Conservation (phyloP, 2,888 invertebrate genomes). For the Troides aeacus region DNA sequence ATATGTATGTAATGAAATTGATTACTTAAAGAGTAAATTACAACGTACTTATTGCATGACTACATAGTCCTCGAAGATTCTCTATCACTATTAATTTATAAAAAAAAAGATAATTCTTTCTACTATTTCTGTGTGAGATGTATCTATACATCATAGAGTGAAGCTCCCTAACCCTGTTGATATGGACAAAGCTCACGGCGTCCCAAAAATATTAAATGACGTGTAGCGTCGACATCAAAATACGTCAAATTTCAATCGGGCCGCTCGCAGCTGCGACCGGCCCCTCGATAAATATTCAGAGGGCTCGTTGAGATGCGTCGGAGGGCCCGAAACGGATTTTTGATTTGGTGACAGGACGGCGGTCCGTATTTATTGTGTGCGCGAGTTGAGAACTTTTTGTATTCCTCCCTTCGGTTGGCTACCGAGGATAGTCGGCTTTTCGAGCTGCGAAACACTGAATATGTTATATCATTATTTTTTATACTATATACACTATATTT, state of each 20-base stretch:
- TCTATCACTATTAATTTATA: no score
- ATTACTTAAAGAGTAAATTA: no score
- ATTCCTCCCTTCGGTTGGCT: no score
- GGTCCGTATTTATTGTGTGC: conserved; percentile 30
- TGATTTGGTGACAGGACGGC: conserved; percentile 29
- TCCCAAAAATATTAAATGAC: conserved; percentile 12
- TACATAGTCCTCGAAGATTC: no score
- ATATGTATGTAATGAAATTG: no score
- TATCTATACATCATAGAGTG: background rate
- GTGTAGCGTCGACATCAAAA: conserved; percentile 31
- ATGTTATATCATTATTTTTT: background rate
- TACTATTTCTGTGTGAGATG: background rate
- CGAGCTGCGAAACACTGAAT: background rate
- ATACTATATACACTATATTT: no score
- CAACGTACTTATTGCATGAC: no score
- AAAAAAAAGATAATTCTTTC: no score
- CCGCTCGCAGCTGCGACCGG: conserved; percentile 31
- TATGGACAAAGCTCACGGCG: background rate
- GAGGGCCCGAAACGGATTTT: conserved; percentile 28
- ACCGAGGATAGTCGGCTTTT: no score
- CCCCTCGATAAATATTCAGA: conserved; percentile 43
- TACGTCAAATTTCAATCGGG: conserved; percentile 36
- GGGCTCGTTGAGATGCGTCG: conserved; percentile 20
- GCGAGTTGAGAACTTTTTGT: conserved; percentile 16
- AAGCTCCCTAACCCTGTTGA: background rate